Conservation (phyloP, 2,113 vertebrate species). For the Cyprinus carpio region DNA sequence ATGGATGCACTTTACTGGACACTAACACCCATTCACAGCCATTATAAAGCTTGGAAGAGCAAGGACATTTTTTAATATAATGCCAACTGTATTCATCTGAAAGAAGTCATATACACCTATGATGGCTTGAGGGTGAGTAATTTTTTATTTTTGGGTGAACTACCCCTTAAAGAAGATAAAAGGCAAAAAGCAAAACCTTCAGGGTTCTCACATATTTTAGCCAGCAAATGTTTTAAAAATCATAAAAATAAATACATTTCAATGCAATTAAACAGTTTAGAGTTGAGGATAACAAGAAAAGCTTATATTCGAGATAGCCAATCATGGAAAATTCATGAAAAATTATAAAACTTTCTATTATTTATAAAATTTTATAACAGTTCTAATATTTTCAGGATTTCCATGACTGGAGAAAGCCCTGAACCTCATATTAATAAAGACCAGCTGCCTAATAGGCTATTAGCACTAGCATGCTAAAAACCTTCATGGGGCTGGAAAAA, state of each 20-base stretch:
- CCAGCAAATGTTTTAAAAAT: background rate
- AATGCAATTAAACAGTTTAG: background rate
- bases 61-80: too few relatives aligned
- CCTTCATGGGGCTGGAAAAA: background rate
- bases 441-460: background rate
- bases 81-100: too few relatives aligned
- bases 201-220: background rate
- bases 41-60: too few relatives aligned
- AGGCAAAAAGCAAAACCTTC: background rate
- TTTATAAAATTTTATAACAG: background rate
- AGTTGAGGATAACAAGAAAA: background rate
- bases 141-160: too few relatives aligned
- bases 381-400: background rate
- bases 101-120: too few relatives aligned
- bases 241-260: background rate
- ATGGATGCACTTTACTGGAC: too few relatives aligned
- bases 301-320: background rate
- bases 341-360: background rate
- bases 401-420: background rate
- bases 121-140: too few relatives aligned
- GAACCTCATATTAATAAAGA: background rate
- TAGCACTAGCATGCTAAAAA: conserved; percentile 2
- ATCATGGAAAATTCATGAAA: too few relatives aligned
- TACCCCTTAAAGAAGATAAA: background rate
- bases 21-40: too few relatives aligned